Evolutionary conservation across 2,888 invertebrate species (phyloP).

Genomic region (Conus canariensis): DNA sequence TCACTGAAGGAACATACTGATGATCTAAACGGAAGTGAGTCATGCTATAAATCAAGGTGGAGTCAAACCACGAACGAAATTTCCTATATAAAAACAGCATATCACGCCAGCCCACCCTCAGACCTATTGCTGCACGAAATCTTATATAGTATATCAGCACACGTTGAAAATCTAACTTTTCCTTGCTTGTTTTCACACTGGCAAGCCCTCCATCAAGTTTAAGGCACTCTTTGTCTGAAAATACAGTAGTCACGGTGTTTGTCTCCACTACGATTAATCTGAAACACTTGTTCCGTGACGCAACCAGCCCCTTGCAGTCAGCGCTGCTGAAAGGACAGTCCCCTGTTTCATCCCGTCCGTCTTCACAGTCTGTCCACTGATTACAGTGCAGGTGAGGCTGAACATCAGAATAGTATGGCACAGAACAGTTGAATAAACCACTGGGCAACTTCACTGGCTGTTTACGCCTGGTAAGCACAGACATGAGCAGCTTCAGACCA

Average conservation of each 20-base stretch:
- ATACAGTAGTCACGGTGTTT: background rate
- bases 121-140: background rate
- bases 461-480: background rate
- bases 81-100: background rate
- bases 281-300: no score
- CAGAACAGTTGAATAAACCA: background rate
- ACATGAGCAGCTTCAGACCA: background rate
- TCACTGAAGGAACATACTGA: background rate
- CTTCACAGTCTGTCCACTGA: no score
- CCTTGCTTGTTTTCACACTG: background rate
- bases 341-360: no score
- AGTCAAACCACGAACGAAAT: background rate
- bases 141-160: background rate
- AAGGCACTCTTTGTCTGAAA: background rate
- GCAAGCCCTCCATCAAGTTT: background rate
- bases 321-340: no score
- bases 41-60: background rate
- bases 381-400: no score
- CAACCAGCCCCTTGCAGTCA: no score
- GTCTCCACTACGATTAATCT: background rate
- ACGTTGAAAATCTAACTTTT: background rate
- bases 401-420: background rate
- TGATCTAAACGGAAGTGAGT: background rate
- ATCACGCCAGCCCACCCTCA: background rate
- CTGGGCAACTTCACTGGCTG: background rate